These are phyloP conservation scores for Coelopa pilipes DNA, from an alignment of 2,888 invertebrate species.

Conservation along the genomic window DNA sequence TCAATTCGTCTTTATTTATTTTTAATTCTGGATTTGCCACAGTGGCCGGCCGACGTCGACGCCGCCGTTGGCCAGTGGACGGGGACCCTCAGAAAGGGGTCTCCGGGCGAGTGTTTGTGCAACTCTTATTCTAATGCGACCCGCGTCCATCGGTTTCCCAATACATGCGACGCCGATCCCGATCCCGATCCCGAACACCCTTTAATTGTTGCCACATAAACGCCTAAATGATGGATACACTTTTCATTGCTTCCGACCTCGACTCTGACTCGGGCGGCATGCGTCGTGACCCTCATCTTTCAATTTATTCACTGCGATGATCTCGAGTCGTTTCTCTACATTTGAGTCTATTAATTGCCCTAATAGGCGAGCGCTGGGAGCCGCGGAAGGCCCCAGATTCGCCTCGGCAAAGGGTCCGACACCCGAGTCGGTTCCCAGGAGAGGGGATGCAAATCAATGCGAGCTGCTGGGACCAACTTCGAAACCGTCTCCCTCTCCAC, in stretches of 20 bases:
- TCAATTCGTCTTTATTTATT: slow-evolving; percentile 64
- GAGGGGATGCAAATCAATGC: too few relatives aligned
- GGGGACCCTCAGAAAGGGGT: slow-evolving; percentile 47
- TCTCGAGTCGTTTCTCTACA: too few relatives aligned
- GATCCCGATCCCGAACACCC: slow-evolving; percentile 43
- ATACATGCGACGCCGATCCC: slow-evolving; percentile 18
- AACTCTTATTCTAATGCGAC: slow-evolving; percentile 64
- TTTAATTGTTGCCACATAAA: slow-evolving; percentile 54
- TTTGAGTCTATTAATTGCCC: too few relatives aligned
- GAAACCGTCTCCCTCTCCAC: too few relatives aligned
- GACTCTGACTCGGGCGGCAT: slow-evolving; percentile 48
- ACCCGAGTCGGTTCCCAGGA: too few relatives aligned
- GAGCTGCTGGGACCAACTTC: too few relatives aligned
- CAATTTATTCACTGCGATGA: too few relatives aligned
- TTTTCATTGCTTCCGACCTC: slow-evolving; percentile 59
- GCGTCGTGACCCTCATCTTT: slow-evolving; percentile 58
- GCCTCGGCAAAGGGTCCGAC: too few relatives aligned
- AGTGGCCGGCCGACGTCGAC: slow-evolving; percentile 30
- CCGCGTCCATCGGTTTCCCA: slow-evolving; percentile 45
- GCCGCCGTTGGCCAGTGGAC: slow-evolving; percentile 41
- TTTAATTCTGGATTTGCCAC: slow-evolving; percentile 64
- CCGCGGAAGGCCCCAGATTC: too few relatives aligned
- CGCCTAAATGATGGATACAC: slow-evolving; percentile 63
- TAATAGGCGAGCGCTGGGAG: too few relatives aligned
- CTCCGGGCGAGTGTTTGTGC: slow-evolving; percentile 51